phyloP scores from a whole-genome alignment of 2,113 vertebrate genomes.

The Carlito syrichta region DNA sequence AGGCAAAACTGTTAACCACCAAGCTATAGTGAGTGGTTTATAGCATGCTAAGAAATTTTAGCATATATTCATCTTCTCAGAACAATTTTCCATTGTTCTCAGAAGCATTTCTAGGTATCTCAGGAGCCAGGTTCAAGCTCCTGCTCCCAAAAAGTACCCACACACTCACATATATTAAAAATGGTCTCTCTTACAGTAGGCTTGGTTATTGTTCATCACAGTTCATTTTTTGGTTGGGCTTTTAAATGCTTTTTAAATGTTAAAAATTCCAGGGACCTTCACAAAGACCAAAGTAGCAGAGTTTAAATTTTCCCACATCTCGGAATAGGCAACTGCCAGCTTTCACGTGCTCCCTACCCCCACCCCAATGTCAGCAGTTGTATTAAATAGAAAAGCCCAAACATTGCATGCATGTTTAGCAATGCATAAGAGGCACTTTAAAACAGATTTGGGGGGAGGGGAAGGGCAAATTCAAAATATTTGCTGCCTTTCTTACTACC shows the following conservation, averaged over 20 bases:
- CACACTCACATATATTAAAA: accelerated
- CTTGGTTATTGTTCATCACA: background rate
- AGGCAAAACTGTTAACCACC: background rate
- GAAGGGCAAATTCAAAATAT: background rate
- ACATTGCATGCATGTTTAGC: background rate
- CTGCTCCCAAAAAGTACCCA: background rate
- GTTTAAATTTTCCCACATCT: background rate
- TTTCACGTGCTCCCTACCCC: background rate
- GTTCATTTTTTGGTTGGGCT: background rate
- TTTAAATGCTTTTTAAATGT: slow-evolving; percentile 13
- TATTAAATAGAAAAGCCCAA: background rate
- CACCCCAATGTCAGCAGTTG: background rate
- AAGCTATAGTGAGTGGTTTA: background rate
- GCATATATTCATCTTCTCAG: background rate
- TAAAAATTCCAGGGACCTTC: background rate
- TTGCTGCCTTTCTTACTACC: background rate
- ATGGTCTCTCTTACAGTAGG: background rate
- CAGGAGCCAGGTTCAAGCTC: background rate
- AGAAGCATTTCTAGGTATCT: background rate
- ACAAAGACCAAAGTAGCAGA: background rate
- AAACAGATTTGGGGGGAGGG: background rate
- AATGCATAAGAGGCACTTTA: background rate
- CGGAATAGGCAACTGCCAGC: background rate
- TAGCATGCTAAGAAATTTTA: background rate
- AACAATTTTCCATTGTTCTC: background rate